These are phyloP conservation scores for Mythimna pallens DNA, from an alignment of 2,888 invertebrate species.

Conservation along the genomic window DNA sequence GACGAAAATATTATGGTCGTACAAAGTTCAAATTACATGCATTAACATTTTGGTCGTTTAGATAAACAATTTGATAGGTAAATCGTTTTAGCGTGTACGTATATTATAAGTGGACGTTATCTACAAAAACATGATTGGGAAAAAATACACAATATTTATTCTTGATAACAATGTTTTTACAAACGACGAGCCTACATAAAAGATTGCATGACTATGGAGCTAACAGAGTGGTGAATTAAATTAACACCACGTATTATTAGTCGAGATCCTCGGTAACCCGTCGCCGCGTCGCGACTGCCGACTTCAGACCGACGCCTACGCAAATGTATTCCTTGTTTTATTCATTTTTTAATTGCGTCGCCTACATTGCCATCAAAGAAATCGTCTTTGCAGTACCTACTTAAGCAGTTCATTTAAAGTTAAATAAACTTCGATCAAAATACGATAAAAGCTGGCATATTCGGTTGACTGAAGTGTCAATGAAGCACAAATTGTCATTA, in stretches of 20 bases:
- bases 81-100: slow-evolving; percentile 46
- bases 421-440: slow-evolving; percentile 38
- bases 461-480: slow-evolving; percentile 40
- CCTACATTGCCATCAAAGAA: slow-evolving; percentile 73
- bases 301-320: slow-evolving; percentile 75
- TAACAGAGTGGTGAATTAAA: slow-evolving; percentile 49
- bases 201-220: slow-evolving; percentile 26
- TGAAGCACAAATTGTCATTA: slow-evolving; percentile 37
- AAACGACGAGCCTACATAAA: slow-evolving; percentile 17
- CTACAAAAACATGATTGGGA: slow-evolving; percentile 33
- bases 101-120: slow-evolving; percentile 37
- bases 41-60: slow-evolving; percentile 36
- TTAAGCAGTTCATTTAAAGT: slow-evolving; percentile 39
- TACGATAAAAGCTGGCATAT: slow-evolving; percentile 43
- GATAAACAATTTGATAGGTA: slow-evolving; percentile 47
- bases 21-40: slow-evolving; percentile 37
- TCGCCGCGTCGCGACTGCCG: slow-evolving; percentile 54
- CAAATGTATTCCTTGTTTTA: slow-evolving; percentile 76
- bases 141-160: slow-evolving; percentile 29
- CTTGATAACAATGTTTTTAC: slow-evolving; percentile 29
- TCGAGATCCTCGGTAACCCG: slow-evolving; percentile 50
- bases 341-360: slow-evolving; percentile 86
- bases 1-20: slow-evolving; percentile 18
- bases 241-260: slow-evolving; percentile 38
- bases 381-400: slow-evolving; percentile 41